phyloP scores from a whole-genome alignment of 1,140 invertebrate species.

The Bacillus rossius region DNA sequence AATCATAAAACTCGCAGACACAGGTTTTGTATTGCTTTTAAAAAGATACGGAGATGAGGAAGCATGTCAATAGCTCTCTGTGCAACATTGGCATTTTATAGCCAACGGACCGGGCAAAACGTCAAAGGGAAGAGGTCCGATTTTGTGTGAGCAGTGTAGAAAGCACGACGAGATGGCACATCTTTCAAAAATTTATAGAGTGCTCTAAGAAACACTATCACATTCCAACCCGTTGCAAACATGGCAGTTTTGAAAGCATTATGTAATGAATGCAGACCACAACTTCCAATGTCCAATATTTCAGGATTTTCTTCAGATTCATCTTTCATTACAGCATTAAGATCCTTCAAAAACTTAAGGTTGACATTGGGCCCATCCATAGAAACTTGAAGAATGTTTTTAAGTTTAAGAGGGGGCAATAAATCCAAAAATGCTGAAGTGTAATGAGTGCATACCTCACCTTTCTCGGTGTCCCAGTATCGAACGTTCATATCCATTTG shows the following conservation, averaged over 20 bases:
- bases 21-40: neutral
- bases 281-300: conserved; percentile 20
- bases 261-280: conserved; percentile 21
- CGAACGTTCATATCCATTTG: conserved; percentile 18
- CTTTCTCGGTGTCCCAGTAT: conserved; percentile 13
- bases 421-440: conserved; percentile 19
- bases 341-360: neutral
- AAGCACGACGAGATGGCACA: conserved; percentile 12
- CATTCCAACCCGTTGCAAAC: conserved; percentile 13
- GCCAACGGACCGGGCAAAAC: conserved; percentile 19
- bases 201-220: conserved; percentile 4
- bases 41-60: neutral
- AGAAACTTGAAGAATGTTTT: conserved; percentile 9
- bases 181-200: conserved; percentile 18
- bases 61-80: neutral
- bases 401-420: conserved; percentile 2
- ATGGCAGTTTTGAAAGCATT: conserved; percentile 20
- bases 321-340: no score
- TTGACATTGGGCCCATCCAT: conserved; percentile 23
- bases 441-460: conserved; percentile 16
- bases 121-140: conserved; percentile 15
- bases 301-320: neutral
- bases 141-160: conserved; percentile 7
- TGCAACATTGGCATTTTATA: conserved; percentile 15
- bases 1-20: neutral